phyloP scores from a whole-genome alignment of 2,113 vertebrate genomes.

The Apaloderma vittatum region DNA sequence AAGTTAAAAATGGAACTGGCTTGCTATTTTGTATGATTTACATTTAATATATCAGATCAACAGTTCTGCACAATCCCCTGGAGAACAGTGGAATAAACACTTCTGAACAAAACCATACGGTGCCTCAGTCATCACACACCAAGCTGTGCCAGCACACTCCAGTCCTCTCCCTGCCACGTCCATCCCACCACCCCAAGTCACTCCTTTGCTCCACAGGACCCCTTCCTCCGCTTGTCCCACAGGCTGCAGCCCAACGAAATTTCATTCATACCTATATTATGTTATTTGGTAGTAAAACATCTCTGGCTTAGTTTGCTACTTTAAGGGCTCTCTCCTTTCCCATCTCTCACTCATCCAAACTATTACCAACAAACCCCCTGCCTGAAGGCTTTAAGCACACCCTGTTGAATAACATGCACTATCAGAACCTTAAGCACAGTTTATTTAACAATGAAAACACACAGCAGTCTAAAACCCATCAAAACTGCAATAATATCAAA shows the following conservation, averaged over 20 bases:
- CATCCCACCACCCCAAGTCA: not conserved
- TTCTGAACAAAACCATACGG: not conserved
- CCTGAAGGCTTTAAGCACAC: not conserved
- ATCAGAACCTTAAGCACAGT: not conserved
- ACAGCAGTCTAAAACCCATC: not conserved
- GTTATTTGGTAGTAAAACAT: not conserved
- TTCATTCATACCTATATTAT: not conserved
- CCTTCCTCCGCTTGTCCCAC: too few relatives aligned
- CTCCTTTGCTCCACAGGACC: too few relatives aligned
- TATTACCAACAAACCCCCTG: not conserved
- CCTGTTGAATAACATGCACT: accelerated
- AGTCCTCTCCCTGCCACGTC: not conserved
- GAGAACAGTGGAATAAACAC: not conserved
- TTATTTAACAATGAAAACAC: not conserved
- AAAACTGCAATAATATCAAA: not conserved
- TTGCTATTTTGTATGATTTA: not conserved
- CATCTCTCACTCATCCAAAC: not conserved
- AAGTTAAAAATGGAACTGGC: not conserved
- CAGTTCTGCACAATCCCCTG: not conserved
- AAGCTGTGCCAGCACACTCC: not conserved
- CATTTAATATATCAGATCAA: not conserved
- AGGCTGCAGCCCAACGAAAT: too few relatives aligned
- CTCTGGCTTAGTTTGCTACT: not conserved
- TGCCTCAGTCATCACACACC: not conserved
- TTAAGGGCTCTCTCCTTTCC: not conserved